phyloP scores from a whole-genome alignment of 2,113 vertebrate species.

The Proterorhinus semilunaris region DNA sequence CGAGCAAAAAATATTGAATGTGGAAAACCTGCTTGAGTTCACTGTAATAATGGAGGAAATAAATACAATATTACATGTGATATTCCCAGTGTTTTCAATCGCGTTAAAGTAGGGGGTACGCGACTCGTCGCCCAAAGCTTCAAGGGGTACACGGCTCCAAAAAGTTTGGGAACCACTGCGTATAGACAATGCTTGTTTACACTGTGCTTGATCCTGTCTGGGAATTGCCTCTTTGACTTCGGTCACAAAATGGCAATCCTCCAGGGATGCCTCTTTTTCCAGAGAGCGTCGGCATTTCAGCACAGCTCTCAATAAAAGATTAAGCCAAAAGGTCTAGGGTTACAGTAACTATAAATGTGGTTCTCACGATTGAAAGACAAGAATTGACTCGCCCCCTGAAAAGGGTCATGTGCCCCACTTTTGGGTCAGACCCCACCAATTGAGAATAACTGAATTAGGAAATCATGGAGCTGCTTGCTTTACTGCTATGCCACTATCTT shows the following conservation, averaged over 20 bases:
- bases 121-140: too few relatives aligned
- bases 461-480: slow-evolving; percentile 21
- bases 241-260: slow-evolving; percentile 45
- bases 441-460: slow-evolving; percentile 53
- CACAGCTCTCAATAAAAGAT: slow-evolving; percentile 62
- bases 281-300: slow-evolving; percentile 28
- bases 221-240: slow-evolving; percentile 50
- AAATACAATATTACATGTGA: too few relatives aligned
- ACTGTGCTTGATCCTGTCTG: slow-evolving; percentile 46
- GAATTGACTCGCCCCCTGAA: background rate
- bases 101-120: too few relatives aligned
- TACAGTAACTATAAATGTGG: slow-evolving; percentile 50
- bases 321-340: slow-evolving; percentile 60
- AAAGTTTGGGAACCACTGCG: too few relatives aligned
- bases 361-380: slow-evolving; percentile 60
- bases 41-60: too few relatives aligned
- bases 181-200: slow-evolving; percentile 30
- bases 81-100: too few relatives aligned
- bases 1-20: too few relatives aligned
- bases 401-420: too few relatives aligned
- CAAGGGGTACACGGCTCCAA: too few relatives aligned
- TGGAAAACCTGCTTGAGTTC: too few relatives aligned
- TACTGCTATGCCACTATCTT: slow-evolving; percentile 4
- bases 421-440: slow-evolving; percentile 42
- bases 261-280: slow-evolving; percentile 46